These are phyloP conservation scores for Brachyhypopomus gauderio DNA, from an alignment of 2,113 vertebrate species.

Conservation along the genomic window DNA sequence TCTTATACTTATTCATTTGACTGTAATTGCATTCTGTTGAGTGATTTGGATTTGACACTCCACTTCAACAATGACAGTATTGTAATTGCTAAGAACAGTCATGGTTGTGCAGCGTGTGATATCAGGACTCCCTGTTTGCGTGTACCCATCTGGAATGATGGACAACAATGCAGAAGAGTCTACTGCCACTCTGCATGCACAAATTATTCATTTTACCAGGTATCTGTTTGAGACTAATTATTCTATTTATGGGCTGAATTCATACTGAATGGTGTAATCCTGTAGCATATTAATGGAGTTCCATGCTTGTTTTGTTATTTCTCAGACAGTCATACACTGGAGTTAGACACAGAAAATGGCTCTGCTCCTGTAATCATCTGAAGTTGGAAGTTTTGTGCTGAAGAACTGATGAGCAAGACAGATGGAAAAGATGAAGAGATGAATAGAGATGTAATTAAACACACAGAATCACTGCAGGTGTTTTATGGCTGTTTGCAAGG, in stretches of 20 bases:
- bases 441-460: slow-evolving; percentile 74
- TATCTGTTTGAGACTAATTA: slow-evolving; percentile 17
- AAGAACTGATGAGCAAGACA: slow-evolving; percentile 10
- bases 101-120: slow-evolving; percentile 64
- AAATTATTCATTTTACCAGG: slow-evolving; percentile 28
- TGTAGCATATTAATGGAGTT: slow-evolving; percentile 2
- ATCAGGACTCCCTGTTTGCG: slow-evolving; percentile 43
- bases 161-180: slow-evolving; percentile 11
- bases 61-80: slow-evolving; percentile 68
- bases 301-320: not conserved
- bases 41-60: slow-evolving; percentile 69
- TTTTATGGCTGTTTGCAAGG: slow-evolving; percentile 75
- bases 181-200: slow-evolving; percentile 26
- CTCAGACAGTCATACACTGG: not conserved
- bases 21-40: slow-evolving; percentile 70
- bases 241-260: slow-evolving; percentile 17
- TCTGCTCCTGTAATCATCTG: not conserved
- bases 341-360: not conserved
- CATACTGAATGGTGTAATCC: slow-evolving; percentile 11
- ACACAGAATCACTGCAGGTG: slow-evolving; percentile 73
- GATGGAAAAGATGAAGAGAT: slow-evolving; percentile 49
- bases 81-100: slow-evolving; percentile 72
- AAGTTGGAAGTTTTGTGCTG: not conserved
- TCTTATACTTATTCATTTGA: slow-evolving; percentile 27
- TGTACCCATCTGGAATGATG: slow-evolving; percentile 30